phyloP scores from a whole-genome alignment of 2,888 invertebrate genomes.

The Auanema sp. region DNA sequence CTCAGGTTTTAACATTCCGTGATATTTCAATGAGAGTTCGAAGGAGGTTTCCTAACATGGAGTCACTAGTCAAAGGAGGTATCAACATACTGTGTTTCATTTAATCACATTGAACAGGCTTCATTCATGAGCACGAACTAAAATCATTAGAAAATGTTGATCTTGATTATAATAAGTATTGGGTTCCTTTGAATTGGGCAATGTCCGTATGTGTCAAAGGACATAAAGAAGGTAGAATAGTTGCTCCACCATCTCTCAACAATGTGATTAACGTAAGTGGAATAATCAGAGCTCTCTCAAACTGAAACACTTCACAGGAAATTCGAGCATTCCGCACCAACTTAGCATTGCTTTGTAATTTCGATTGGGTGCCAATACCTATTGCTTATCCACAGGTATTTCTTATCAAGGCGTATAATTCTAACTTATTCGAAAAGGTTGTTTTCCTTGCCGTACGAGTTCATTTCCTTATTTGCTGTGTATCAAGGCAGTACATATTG shows the following conservation, averaged over 20 bases:
- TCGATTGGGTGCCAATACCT: constrained; percentile 45
- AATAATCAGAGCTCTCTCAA: background rate
- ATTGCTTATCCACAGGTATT: constrained; percentile 44
- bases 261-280: constrained; percentile 14
- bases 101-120: constrained; percentile 27
- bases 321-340: constrained; percentile 44
- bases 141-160: constrained; percentile 37
- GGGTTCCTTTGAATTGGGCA: constrained; percentile 61
- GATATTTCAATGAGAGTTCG: constrained; percentile 52
- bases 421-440: constrained; percentile 25
- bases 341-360: constrained; percentile 38
- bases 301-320: constrained; percentile 21
- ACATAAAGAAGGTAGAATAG: constrained; percentile 15
- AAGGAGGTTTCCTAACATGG: constrained; percentile 46
- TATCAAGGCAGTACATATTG: constrained; percentile 34
- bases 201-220: constrained; percentile 20
- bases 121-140: constrained; percentile 50
- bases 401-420: background rate
- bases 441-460: constrained; percentile 42
- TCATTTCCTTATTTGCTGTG: constrained; percentile 34
- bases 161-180: constrained; percentile 50
- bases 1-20: constrained; percentile 51
- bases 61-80: constrained; percentile 44
- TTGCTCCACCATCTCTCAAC: constrained; percentile 15
- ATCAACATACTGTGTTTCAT: constrained; percentile 1